Percentiles rank a stretch among this genome's conserved stretches.
These are phyloP conservation scores for Cetoscarus ocellatus DNA, from an alignment of 2,797 vertebrate species.

Conservation along the genomic window DNA sequence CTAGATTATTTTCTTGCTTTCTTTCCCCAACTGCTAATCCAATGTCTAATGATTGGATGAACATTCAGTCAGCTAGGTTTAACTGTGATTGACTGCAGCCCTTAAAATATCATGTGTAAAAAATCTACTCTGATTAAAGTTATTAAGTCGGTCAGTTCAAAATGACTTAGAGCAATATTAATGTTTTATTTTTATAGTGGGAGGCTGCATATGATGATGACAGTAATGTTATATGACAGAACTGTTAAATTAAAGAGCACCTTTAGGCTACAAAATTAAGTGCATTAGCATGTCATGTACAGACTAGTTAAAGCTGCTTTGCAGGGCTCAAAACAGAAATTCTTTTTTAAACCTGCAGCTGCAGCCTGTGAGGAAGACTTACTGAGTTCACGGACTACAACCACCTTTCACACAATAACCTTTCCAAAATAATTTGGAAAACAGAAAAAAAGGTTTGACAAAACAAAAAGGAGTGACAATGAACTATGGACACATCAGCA, in stretches of 20 bases:
- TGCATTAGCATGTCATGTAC: neutral
- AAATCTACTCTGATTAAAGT: neutral
- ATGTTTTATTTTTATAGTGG: neutral
- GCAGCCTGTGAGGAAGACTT: neutral
- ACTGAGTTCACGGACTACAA: neutral
- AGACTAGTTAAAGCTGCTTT: neutral
- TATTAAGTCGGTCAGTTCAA: neutral
- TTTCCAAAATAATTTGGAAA: neutral
- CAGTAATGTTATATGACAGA: neutral
- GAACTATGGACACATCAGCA: neutral
- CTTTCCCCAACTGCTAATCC: too few species aligned
- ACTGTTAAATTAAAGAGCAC: neutral
- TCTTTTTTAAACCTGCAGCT: neutral
- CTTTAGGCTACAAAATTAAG: neutral
- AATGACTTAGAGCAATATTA: neutral
- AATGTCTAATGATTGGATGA: too few species aligned
- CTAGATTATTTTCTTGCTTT: too few species aligned
- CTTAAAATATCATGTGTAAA: too few species aligned
- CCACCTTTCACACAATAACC: neutral
- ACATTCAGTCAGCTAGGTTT: too few species aligned
- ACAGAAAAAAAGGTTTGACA: neutral
- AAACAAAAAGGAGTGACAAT: neutral
- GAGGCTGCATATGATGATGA: neutral
- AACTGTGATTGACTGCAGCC: too few species aligned
- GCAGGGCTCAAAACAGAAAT: neutral